Percentiles rank a stretch among this genome's conserved stretches.
phyloP scores from a whole-genome alignment of 2,113 vertebrate species.

The Sceloporus tristichus region DNA sequence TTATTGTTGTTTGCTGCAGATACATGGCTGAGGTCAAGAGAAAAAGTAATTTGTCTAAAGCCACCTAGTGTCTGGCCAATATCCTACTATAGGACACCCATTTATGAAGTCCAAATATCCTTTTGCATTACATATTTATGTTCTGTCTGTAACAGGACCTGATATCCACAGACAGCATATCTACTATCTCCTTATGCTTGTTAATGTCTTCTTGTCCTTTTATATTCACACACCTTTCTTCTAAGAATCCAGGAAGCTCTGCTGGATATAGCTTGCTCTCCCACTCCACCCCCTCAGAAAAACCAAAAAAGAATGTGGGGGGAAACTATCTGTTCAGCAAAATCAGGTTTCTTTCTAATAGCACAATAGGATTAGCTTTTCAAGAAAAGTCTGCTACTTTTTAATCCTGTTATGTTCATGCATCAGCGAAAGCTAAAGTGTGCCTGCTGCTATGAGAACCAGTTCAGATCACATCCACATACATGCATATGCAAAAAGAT shows the following conservation, averaged over 20 bases:
- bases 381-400: slow-evolving; percentile 6
- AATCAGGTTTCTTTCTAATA: slow-evolving; percentile 44
- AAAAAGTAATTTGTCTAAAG: background rate
- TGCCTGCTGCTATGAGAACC: slow-evolving; percentile 31
- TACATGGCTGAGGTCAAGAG: background rate
- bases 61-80: background rate
- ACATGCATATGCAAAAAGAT: background rate
- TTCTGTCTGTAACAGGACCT: slow-evolving; percentile 11
- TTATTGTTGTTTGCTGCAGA: background rate
- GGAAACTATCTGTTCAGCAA: slow-evolving; percentile 54
- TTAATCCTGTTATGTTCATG: slow-evolving; percentile 26
- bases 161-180: slow-evolving; percentile 32
- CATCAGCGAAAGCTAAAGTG: background rate
- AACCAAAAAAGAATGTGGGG: slow-evolving; percentile 36
- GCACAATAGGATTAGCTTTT: slow-evolving; percentile 27
- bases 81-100: background rate
- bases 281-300: slow-evolving; percentile 8
- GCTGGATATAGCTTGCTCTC: slow-evolving; percentile 50
- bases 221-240: slow-evolving; percentile 53
- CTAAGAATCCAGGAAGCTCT: slow-evolving; percentile 62
- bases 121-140: background rate
- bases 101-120: background rate
- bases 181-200: background rate
- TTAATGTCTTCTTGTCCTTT: slow-evolving; percentile 27
- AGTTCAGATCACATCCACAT: background rate